phyloP scores from a whole-genome alignment of 1,140 invertebrate species.

The Drosophila sp. region DNA sequence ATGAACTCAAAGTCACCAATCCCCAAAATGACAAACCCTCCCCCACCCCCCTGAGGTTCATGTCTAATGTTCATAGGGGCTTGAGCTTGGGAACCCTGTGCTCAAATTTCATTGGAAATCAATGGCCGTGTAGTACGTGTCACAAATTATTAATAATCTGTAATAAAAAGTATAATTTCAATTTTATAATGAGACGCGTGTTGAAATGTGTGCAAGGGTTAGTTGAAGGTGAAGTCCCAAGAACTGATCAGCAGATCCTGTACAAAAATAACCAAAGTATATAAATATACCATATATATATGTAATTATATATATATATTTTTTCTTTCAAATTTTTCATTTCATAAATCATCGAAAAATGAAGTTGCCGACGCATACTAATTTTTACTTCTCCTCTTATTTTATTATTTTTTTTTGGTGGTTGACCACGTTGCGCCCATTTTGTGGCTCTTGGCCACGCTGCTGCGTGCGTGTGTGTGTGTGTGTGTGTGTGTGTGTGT shows the following conservation, averaged over 20 bases:
- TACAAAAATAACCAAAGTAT: background rate
- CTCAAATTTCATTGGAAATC: conserved; percentile 67
- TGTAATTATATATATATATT: background rate
- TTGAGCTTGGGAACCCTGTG: conserved; percentile 1
- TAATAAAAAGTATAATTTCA: conserved; percentile 81
- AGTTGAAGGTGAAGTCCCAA: background rate
- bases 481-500: conserved; percentile 21
- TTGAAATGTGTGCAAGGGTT: conserved; percentile 54
- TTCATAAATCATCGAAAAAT: conserved; percentile 82
- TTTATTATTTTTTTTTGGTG: conserved; percentile 43
- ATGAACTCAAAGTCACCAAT: background rate
- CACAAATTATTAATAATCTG: conserved; percentile 82
- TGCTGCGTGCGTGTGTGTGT: background rate
- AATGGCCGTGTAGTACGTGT: conserved; percentile 60
- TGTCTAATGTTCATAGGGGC: background rate
- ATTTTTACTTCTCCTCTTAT: conserved; percentile 45
- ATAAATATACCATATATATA: background rate
- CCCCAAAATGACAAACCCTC: conserved; percentile 1
- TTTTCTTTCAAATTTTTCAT: conserved; percentile 52
- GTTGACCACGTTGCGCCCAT: conserved; percentile 77
- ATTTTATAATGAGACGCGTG: conserved; percentile 79
- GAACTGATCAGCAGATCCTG: conserved; percentile 29
- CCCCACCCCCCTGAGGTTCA: background rate
- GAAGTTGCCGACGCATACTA: conserved; percentile 81
- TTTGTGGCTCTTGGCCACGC: conserved; percentile 48